These are phyloP conservation scores for Eupithecia pulchellata DNA, from an alignment of 2,888 invertebrate species.

Conservation along the genomic window DNA sequence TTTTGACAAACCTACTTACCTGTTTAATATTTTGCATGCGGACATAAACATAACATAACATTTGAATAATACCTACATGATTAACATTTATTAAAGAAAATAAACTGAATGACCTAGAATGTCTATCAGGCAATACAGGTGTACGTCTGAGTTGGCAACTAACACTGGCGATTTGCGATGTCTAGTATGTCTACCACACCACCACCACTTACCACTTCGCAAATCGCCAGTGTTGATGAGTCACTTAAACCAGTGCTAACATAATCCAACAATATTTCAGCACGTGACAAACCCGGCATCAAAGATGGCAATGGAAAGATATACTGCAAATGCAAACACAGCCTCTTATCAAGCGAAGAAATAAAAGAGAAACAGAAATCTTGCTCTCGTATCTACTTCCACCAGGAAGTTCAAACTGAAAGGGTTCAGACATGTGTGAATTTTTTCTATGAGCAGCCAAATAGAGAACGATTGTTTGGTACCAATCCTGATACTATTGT, in stretches of 20 bases:
- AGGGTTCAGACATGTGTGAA: fast-evolving
- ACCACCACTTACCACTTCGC: too few species aligned
- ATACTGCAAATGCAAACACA: slow-evolving; percentile 39
- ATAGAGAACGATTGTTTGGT: not conserved
- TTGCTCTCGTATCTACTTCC: slow-evolving; percentile 14
- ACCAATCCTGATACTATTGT: slow-evolving; percentile 20
- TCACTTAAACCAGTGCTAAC: not conserved
- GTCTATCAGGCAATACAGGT: too few species aligned
- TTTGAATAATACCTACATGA: too few species aligned
- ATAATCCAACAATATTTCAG: not conserved
- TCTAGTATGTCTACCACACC: too few species aligned
- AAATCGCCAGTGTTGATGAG: too few species aligned
- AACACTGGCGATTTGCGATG: too few species aligned
- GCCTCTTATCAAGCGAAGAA: slow-evolving; percentile 57
- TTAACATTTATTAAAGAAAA: too few species aligned
- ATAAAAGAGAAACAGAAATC: slow-evolving; percentile 47
- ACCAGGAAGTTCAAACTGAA: slow-evolving; percentile 51
- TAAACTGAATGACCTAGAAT: too few species aligned
- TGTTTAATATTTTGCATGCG: too few species aligned
- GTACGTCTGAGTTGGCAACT: too few species aligned
- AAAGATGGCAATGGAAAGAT: slow-evolving; percentile 25
- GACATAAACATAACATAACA: too few species aligned
- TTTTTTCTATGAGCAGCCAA: not conserved
- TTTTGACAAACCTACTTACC: not conserved
- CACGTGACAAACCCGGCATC: not conserved